Base-by-base conservation (phyloP, 2,113 vertebrate species). In the Hippocampus guttulatus region DNA sequence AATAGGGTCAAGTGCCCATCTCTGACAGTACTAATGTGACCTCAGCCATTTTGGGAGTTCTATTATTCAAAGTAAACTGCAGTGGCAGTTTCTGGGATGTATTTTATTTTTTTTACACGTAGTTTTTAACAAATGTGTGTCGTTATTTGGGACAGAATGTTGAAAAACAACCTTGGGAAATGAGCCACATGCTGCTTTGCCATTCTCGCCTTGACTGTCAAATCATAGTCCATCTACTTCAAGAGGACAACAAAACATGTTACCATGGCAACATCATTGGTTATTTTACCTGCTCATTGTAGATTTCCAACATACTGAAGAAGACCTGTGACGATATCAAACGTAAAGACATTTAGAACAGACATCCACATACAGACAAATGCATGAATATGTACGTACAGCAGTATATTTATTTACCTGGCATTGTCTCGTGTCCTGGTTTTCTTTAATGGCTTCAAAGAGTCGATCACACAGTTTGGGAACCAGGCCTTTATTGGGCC, bases 291-390 rank as follows among this genome's bases (percentile, higher is more conserved):
- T 95, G 93, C 69, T 95, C 93, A 1, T 95, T 95, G 82, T 94
- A 95, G 79, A 95, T 95, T 85, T 95, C 95, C 92, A 96, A 80
- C 94, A 95, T 94, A 68, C 94, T 96, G 88, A 95, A 95, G 75
- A 93, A 92, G 16, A 95, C 92, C 94, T 95, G 84, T 47, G 74
- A 10, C 68, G 60, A 73, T 7, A 71, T 25, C 1, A 45, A 64
- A 23, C 69, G 52, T 10, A 75, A 45, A 52, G 15, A 76, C 10
- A 51, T 68, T 69, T 6, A 25, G 20, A 51, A 12, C 25, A 41
- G 18, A 6, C 47, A 25, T 58, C 0, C 49, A 51, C n/a, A 67
- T 16, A 3, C 6, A 38, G 33, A 58, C 61, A 25, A 1, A 45
- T 8, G 3, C 38, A 45, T 16, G 16, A 33, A 64, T 21, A 63